Evolutionary conservation across 30 jellyfish, hydroid and myxozoan genomes (phyloP), one percentile per base, ranked within the genome.

Genomic region (Sanderia malayensis): DNA sequence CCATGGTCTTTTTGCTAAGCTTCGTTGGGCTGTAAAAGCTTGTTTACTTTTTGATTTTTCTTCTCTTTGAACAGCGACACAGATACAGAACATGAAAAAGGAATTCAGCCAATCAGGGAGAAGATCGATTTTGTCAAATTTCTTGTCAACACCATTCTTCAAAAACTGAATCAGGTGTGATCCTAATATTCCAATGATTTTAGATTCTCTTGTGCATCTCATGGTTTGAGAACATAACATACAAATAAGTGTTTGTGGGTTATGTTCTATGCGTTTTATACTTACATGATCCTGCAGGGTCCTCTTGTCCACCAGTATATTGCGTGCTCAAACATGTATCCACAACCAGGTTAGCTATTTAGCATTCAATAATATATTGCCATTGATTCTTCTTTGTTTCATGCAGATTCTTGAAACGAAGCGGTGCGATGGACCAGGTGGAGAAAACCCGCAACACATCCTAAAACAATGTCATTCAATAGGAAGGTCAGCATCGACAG

Each of bases 341-440:
- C n/a, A n/a, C n/a, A n/a, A n/a, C n/a, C n/a, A n/a, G n/a, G n/a
- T n/a, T n/a, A n/a, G n/a, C n/a, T n/a, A n/a, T n/a, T n/a, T n/a
- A n/a, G n/a, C n/a, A n/a, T n/a, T n/a, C n/a, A n/a, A n/a, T n/a
- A n/a, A n/a, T n/a, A 11, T 11, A 44, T 18, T 37, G 21, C 13
- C 80, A 67, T n/a, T 15, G 3, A 4, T n/a, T 67, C 3, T 67
- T 7, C 32, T 4, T 20, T 27, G 18, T 21, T 6, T 11, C 55
- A 2, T 1, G 17, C 52, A 88, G 97, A 67, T 88, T 25, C 64
- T 46, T 29, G 92, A 81, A 17, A 65, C 84, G 18, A 57, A 87
- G 22, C 28, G 25, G 4, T 88, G 95, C 61, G 95, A 88, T 49
- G 97, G 97, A 0, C 87, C 88, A 3, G 97, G 97, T 8, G 97